Evolutionary conservation across 2,113 vertebrate genomes (phyloP).

Genomic region (Dendropsophus ebraccatus): DNA sequence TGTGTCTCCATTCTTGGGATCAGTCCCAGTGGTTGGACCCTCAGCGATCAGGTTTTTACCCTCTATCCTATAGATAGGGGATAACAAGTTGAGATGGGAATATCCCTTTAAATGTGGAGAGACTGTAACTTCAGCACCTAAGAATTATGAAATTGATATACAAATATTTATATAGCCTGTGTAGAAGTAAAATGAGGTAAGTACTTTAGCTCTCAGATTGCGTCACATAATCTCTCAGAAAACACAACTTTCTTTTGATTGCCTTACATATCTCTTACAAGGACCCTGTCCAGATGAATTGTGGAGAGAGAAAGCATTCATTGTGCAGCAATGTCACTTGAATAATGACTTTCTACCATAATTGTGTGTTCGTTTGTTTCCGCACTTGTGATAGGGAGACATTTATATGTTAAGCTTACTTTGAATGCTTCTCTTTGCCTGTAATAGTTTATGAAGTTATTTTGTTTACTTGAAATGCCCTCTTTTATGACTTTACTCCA

Average conservation of each 20-base stretch:
- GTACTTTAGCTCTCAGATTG: neutral
- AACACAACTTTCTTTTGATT: conserved; percentile 49
- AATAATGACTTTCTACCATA: conserved; percentile 19
- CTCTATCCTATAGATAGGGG: no score
- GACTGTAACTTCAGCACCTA: conserved; percentile 42
- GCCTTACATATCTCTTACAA: neutral
- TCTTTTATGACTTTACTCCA: neutral
- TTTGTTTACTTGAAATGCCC: conserved; percentile 27
- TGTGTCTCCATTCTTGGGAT: no score
- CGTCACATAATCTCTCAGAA: conserved; percentile 12
- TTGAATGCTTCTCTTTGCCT: conserved; percentile 2
- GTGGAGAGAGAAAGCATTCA: conserved; percentile 13
- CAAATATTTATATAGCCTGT: conserved; percentile 15
- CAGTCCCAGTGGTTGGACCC: no score
- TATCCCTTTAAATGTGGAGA: neutral
- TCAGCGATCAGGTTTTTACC: no score
- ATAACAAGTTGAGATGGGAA: no score
- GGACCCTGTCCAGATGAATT: conserved; percentile 5
- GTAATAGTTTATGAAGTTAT: conserved; percentile 33
- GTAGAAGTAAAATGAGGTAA: conserved; percentile 42
- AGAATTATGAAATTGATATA: conserved; percentile 48
- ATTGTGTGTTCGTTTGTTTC: conserved; percentile 33
- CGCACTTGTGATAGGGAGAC: neutral
- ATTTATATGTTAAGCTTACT: neutral
- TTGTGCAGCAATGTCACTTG: neutral